Base-by-base conservation (phyloP, 2,797 vertebrate genomes). In the Mormyrops boulengeri region DNA sequence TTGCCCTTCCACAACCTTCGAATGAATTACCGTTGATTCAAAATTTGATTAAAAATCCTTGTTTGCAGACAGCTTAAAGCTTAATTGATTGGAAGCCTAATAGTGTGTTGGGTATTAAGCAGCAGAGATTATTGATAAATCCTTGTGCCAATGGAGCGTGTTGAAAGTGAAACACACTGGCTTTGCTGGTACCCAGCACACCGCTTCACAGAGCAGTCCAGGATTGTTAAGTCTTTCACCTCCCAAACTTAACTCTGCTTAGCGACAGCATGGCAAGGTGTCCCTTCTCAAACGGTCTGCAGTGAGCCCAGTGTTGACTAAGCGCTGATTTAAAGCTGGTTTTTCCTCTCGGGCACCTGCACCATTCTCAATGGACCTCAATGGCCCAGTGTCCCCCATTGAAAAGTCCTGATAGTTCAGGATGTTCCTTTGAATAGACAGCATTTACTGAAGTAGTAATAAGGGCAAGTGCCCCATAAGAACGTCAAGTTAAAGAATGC, bases 41-140 rank as follows among this genome's bases (percentile, higher is more conserved):
- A 94, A 96, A 96, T 96, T 95, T 96, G 95, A 95, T 97, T 96
- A 95, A 95, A 96, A 96, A 95, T 73, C 95, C 95, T 95, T 97
- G 96, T 97, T 97, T 96, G 96, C 97, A 95, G 96, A 96, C 96
- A 96, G 96, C 96, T 96, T 96, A 97, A 96, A 96, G 96, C 96
- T 96, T 96, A 96, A 97, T 97, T 96, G 96, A 97, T 96, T 96
- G 95, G 95, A 96, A 96, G 96, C 95, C 95, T 96, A 96, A 96
- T 94, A 96, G 95, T 93, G 94, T 93, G 95, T 94, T 95, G 94
- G 94, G 93, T 93, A 94, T 96, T 95, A 96, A 95, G 95, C 92
- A 90, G 89, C 91, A 52, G 92, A 92, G 91, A 91, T 95, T 95
- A 94, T 94, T 94, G 93, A 93, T 95, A 94, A 94, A 96, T 96